Base-by-base conservation (phyloP, 2,888 invertebrate species). In the Pediacus dermestoides region DNA sequence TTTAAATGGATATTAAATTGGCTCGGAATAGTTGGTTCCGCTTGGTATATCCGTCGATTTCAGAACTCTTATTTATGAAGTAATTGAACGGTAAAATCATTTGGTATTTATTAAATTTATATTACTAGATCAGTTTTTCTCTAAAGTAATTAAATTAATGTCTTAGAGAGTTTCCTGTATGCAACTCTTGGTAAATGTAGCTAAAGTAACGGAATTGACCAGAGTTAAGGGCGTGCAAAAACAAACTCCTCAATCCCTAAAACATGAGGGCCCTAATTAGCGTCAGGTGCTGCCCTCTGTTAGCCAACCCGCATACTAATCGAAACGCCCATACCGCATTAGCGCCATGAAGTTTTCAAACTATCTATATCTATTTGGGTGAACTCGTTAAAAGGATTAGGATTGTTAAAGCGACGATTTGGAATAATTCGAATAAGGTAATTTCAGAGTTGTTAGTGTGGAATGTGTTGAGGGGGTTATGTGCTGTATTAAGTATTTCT, bases 1-100 rank as follows among this genome's bases (percentile, higher is more conserved):
- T 37, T 50, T 56, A 55, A 57, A 55, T 54, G 57, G 56, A 58
- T 58, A 58, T 58, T 57, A 57, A 60, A 60, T 58, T 58, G 60
- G 58, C 53, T 56, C 51, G 48, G 48, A 55, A 58, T 58, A 47
- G 56, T 48, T 52, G 50, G 51, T 52, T 48, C 51, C 52, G 42
- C 39, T 48, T 46, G 42, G 44, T 44, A 49, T 57, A 52, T 55
- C 53, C 54, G 47, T 51, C 50, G 51, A 51, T 54, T 48, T 48
- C 43, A 45, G 39, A 38, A 50, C 45, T 52, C 47, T 48, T 53
- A 51, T 53, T 53, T 49, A 50, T 44, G 43, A 36, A 42, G 48
- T 42, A 48, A 44, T 47, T 44, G 47, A 42, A 44, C 35, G 45
- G 37, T 28, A 28, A 26, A 39, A 40, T 44, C 43, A 33, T 35